These are phyloP conservation scores for Syngnathus floridae DNA, from an alignment of 2,113 vertebrate species.

Conservation along the genomic window DNA sequence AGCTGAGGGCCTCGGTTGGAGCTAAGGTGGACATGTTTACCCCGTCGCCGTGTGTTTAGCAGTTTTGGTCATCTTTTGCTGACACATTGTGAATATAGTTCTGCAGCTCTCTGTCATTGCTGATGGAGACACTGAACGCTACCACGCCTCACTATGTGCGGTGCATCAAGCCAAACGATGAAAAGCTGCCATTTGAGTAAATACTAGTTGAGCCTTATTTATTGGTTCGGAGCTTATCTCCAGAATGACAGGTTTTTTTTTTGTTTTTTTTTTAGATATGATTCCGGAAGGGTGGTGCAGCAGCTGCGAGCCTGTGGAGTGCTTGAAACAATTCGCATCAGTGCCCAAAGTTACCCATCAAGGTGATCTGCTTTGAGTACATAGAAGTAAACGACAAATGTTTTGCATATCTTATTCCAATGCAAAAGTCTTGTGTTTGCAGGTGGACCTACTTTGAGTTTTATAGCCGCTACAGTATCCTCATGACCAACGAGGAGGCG, in stretches of 20 bases:
- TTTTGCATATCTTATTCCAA: not conserved
- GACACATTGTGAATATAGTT: constrained; percentile 69
- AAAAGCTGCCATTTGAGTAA: constrained; percentile 90
- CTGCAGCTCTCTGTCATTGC: constrained; percentile 82
- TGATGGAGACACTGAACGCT: constrained; percentile 92
- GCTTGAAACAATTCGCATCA: constrained; percentile 91
- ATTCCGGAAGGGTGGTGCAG: constrained; percentile 86
- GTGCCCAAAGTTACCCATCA: constrained; percentile 93
- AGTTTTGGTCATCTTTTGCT: not conserved
- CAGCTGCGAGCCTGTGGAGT: constrained; percentile 94
- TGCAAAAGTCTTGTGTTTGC: constrained; percentile 19
- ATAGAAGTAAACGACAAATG: not conserved
- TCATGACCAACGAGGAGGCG: constrained; percentile 86
- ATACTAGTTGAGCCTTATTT: constrained; percentile 39
- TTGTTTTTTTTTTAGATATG: constrained; percentile 72
- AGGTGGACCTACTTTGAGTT: constrained; percentile 98
- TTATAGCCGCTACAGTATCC: constrained; percentile 89
- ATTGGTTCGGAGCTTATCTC: not conserved
- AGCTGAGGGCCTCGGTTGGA: constrained; percentile 85
- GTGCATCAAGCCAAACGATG: constrained; percentile 96
- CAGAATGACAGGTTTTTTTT: not conserved
- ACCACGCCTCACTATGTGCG: constrained; percentile 95
- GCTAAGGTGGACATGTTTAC: constrained; percentile 77
- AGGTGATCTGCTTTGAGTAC: constrained; percentile 33
- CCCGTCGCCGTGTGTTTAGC: constrained; percentile 9